Conservation (phyloP, 2,888 invertebrate genomes). For the Neoscelio sp. region DNA sequence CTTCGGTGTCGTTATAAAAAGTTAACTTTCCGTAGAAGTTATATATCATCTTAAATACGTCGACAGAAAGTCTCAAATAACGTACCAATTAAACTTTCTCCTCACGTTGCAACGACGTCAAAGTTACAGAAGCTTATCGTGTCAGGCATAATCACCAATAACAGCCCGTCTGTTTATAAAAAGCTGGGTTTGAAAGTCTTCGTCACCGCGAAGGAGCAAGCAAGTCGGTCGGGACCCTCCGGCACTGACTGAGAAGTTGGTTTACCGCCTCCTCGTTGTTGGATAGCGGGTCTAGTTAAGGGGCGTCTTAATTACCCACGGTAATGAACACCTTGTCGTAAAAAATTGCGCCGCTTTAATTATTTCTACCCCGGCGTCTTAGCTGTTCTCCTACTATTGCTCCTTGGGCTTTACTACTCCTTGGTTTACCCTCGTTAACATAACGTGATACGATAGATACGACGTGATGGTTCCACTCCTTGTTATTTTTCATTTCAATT, state of each 20-base stretch:
- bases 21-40: no score
- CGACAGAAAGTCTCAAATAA: background rate
- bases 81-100: conserved; percentile 28
- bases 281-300: conserved; percentile 83
- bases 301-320: conserved; percentile 83
- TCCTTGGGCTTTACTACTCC: conserved; percentile 50
- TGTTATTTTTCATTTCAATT: conserved; percentile 65
- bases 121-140: conserved; percentile 17
- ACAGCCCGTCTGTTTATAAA: conserved; percentile 80
- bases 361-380: conserved; percentile 78
- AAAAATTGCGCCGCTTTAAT: conserved; percentile 83
- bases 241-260: conserved; percentile 80
- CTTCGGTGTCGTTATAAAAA: no score
- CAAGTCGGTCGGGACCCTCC: conserved; percentile 59
- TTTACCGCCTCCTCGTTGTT: conserved; percentile 82
- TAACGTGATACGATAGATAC: conserved; percentile 64
- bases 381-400: conserved; percentile 57
- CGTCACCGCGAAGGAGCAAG: conserved; percentile 48
- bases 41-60: background rate
- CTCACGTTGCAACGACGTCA: background rate
- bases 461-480: conserved; percentile 45
- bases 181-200: conserved; percentile 70
- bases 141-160: conserved; percentile 80
- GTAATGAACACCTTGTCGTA: conserved; percentile 84
- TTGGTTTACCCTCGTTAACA: conserved; percentile 65